Evolutionary conservation across 2,113 vertebrate genomes (phyloP).

Genomic region (Athene cunicularia): DNA sequence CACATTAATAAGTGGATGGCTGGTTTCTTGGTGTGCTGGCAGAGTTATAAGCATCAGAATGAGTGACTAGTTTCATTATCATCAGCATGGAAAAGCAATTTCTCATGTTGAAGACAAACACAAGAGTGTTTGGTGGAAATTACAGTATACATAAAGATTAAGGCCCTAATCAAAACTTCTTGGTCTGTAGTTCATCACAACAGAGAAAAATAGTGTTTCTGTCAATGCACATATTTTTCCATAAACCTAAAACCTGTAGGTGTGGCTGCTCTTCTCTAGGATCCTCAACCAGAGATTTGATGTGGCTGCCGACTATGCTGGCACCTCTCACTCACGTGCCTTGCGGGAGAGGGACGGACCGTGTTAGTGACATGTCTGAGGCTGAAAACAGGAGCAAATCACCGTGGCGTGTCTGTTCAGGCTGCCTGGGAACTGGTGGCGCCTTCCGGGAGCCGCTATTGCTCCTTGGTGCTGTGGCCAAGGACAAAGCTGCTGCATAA

Average conservation of each 20-base stretch:
- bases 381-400: neutral
- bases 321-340: neutral
- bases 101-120: neutral
- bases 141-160: neutral
- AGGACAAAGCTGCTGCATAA: neutral
- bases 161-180: neutral
- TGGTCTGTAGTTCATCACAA: neutral
- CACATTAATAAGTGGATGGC: neutral
- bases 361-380: neutral
- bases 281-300: neutral
- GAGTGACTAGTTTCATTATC: conserved; percentile 22
- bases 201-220: neutral
- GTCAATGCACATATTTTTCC: neutral
- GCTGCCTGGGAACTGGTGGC: neutral
- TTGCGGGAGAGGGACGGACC: neutral
- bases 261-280: neutral
- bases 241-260: neutral
- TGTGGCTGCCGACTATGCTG: neutral
- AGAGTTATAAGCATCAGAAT: neutral
- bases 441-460: neutral
- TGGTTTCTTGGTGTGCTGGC: neutral
- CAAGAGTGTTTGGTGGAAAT: neutral
- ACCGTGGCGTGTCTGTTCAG: neutral
- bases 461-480: neutral
- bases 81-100: neutral